phyloP scores from a whole-genome alignment of 1,140 invertebrate genomes.

The Argopecten irradians region DNA sequence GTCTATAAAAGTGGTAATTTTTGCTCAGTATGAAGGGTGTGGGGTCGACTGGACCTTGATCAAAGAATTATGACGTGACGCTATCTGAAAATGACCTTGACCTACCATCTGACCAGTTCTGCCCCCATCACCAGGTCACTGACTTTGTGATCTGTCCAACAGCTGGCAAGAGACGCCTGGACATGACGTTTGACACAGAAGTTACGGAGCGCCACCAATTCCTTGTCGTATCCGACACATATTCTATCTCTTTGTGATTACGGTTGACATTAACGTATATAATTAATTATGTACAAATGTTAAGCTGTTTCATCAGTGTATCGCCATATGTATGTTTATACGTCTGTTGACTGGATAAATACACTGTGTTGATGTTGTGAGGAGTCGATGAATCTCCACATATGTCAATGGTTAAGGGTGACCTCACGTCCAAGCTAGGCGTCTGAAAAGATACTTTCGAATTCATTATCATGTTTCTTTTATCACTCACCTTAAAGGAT shows the following conservation, averaged over 20 bases:
- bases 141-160: neutral
- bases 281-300: conserved; percentile 2
- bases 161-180: neutral
- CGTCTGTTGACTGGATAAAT: neutral
- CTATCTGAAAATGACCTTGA: neutral
- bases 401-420: neutral
- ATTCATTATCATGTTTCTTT: too few species aligned
- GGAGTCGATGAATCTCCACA: neutral
- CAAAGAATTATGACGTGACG: too few species aligned
- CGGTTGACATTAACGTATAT: neutral
- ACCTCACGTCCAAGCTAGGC: neutral
- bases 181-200: neutral
- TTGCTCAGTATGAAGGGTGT: too few species aligned
- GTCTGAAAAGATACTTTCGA: too few species aligned
- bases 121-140: neutral
- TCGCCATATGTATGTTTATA: neutral
- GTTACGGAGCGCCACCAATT: neutral
- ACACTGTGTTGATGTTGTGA: neutral
- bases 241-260: neutral
- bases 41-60: too few species aligned
- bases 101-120: neutral
- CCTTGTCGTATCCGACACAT: neutral
- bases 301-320: neutral
- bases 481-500: too few species aligned
- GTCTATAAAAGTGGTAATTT: too few species aligned